Conservation (phyloP, 2,113 vertebrate genomes). For the Patagioenas fasciata region DNA sequence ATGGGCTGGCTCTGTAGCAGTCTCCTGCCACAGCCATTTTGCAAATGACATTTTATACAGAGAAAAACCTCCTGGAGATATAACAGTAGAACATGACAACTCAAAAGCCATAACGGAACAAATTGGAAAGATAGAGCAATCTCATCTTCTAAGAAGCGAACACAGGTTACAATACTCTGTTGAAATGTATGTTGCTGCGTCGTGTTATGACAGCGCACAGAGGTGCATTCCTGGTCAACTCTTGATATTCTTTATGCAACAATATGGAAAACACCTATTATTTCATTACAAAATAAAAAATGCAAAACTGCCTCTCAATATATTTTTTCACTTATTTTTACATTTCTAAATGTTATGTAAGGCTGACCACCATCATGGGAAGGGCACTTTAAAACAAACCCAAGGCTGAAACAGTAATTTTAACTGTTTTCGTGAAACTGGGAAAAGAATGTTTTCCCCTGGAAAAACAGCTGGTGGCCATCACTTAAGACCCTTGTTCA, state of each 20-base stretch:
- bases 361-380: background rate
- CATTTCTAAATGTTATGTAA: background rate
- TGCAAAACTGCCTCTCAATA: background rate
- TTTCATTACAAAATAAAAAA: background rate
- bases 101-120: background rate
- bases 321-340: background rate
- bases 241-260: background rate
- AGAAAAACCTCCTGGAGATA: background rate
- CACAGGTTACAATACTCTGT: background rate
- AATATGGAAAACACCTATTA: background rate
- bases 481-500: background rate
- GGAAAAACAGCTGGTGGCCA: background rate
- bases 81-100: background rate
- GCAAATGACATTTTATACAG: background rate
- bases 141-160: background rate
- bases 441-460: background rate
- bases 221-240: background rate
- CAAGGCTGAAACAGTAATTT: background rate
- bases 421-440: background rate
- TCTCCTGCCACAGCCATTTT: background rate
- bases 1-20: background rate
- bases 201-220: background rate
- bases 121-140: background rate
- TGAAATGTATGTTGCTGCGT: background rate
- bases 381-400: background rate